phyloP scores from a whole-genome alignment of 2,888 invertebrate species.

The Cephus rjabovi region DNA sequence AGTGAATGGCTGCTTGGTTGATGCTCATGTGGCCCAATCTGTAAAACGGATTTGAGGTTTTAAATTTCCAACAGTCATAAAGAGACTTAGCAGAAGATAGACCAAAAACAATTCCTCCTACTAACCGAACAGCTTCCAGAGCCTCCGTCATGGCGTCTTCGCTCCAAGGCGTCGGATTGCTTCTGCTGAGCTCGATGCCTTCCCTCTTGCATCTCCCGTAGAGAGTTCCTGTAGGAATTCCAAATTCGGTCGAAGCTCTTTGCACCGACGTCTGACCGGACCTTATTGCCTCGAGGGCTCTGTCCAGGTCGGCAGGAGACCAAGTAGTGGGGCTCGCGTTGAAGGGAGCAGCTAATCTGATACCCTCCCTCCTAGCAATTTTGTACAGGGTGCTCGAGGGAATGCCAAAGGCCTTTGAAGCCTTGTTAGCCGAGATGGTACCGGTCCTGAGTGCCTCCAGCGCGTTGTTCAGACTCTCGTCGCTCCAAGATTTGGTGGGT shows the following conservation, averaged over 20 bases:
- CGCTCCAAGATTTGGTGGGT: conserved; percentile 88
- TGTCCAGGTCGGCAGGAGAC: conserved; percentile 86
- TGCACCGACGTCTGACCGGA: conserved; percentile 86
- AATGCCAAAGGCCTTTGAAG: conserved; percentile 91
- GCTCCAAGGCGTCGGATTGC: conserved; percentile 95
- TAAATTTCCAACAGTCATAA: background rate
- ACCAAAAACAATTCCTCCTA: conserved; percentile 5
- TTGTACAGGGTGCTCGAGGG: conserved; percentile 93
- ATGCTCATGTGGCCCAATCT: conserved; percentile 93
- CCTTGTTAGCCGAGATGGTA: conserved; percentile 90
- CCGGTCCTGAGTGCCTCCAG: conserved; percentile 86
- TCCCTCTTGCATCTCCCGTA: conserved; percentile 91
- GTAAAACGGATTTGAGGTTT: conserved; percentile 37
- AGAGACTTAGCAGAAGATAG: background rate
- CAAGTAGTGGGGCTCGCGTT: conserved; percentile 91
- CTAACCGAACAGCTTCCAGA: conserved; percentile 85
- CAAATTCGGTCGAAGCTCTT: conserved; percentile 86
- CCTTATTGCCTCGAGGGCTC: conserved; percentile 85
- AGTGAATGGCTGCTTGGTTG: conserved; percentile 93
- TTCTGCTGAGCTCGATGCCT: conserved; percentile 88
- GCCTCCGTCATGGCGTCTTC: conserved; percentile 94
- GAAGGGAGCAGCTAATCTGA: conserved; percentile 88
- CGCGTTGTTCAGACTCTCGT: conserved; percentile 84
- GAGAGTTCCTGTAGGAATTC: conserved; percentile 89
- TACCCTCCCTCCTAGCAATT: conserved; percentile 90